phyloP scores from a whole-genome alignment of 53 echinoderm and acorn worm species.

The Astropecten irregularis region DNA sequence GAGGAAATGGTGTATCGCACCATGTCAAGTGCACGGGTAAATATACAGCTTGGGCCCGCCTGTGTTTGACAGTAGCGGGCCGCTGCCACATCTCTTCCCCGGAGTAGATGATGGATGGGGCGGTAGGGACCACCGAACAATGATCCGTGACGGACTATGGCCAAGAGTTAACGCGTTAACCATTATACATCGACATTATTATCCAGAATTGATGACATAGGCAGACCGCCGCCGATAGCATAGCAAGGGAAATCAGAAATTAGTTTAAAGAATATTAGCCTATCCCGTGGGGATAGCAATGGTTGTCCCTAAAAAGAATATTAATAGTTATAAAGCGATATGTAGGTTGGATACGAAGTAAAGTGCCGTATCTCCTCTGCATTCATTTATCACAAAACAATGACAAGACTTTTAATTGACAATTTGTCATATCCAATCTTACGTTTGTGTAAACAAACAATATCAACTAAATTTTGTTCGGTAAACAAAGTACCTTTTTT shows the following conservation, averaged over 20 bases:
- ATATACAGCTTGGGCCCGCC: conserved; percentile 22
- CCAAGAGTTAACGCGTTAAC: conserved; percentile 26
- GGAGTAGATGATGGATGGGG: conserved; percentile 31
- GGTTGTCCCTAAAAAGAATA: not conserved
- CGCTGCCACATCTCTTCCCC: too few species aligned
- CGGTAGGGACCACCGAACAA: not conserved
- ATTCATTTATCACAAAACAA: too few species aligned
- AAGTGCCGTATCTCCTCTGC: too few species aligned
- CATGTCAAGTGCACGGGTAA: conserved; percentile 35
- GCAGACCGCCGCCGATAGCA: conserved; percentile 30
- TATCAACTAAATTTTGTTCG: too few species aligned
- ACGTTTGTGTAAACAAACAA: too few species aligned
- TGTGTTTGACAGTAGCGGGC: conserved; percentile 30
- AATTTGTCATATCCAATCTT: too few species aligned
- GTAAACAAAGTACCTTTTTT: too few species aligned
- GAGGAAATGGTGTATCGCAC: conserved; percentile 37
- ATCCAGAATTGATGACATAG: conserved; percentile 12
- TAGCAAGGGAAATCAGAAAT: conserved; percentile 26
- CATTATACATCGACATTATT: conserved; percentile 14
- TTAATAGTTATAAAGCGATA: too few species aligned
- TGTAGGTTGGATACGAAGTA: too few species aligned
- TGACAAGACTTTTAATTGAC: too few species aligned
- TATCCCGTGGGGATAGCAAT: not conserved
- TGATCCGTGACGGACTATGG: conserved; percentile 40
- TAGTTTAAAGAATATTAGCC: conserved; percentile 47